phyloP scores from a whole-genome alignment of 2,888 invertebrate genomes.

The Aphodius granarius region DNA sequence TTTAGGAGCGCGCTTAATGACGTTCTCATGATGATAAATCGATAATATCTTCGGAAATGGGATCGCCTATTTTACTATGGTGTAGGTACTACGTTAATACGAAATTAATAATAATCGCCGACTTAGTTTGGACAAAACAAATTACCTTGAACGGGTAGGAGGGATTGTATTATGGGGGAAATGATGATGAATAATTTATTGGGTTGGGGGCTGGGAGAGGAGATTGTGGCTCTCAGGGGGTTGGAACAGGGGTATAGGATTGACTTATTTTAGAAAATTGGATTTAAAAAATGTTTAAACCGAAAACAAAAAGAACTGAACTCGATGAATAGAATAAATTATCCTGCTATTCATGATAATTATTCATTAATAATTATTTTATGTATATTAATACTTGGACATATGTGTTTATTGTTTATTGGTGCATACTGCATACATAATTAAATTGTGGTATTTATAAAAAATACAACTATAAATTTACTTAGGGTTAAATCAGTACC shows the following conservation, averaged over 20 bases:
- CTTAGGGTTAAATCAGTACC: too few species aligned
- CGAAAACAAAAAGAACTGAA: too few species aligned
- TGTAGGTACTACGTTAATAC: background rate
- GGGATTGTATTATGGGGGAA: background rate
- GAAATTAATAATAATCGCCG: background rate
- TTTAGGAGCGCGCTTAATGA: background rate
- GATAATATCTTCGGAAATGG: background rate
- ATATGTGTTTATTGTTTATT: too few species aligned
- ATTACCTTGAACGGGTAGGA: background rate
- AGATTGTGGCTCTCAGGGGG: background rate
- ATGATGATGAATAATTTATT: background rate
- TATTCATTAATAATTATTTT: too few species aligned
- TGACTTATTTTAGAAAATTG: background rate
- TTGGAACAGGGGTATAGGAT: background rate
- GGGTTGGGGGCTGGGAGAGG: background rate
- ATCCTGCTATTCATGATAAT: too few species aligned
- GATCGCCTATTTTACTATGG: background rate
- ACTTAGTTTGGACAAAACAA: background rate
- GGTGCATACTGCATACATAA: too few species aligned
- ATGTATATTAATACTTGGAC: too few species aligned
- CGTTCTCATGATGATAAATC: background rate
- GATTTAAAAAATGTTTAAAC: too few species aligned
- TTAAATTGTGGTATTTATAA: too few species aligned
- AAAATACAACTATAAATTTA: too few species aligned
- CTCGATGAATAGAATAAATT: too few species aligned